phyloP scores from a whole-genome alignment of 2,113 vertebrate genomes.

The Aptenodytes forsteri region DNA sequence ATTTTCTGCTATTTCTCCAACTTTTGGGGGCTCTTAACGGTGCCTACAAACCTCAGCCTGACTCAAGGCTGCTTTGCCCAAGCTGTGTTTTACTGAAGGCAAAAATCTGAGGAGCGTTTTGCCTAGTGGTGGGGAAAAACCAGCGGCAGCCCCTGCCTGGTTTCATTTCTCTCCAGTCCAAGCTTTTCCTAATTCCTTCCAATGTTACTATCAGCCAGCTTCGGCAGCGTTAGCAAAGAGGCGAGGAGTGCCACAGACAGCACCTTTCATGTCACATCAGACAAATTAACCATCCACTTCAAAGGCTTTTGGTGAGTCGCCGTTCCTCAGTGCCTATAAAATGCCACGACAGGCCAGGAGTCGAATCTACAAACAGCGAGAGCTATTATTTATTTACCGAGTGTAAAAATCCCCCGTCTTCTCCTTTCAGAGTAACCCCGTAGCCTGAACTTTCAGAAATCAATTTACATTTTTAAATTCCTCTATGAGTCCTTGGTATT shows the following conservation, averaged over 20 bases:
- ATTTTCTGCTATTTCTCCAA: background rate
- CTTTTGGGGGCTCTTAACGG: background rate
- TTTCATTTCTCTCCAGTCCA: background rate
- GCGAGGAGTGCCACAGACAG: background rate
- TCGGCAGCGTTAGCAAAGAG: background rate
- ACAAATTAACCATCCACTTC: constrained; percentile 37
- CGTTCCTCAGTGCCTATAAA: background rate
- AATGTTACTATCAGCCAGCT: background rate
- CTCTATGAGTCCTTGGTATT: constrained; percentile 32
- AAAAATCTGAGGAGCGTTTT: background rate
- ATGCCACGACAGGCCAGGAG: background rate
- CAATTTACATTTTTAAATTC: constrained; percentile 49
- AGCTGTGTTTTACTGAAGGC: background rate
- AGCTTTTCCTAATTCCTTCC: constrained; percentile 3
- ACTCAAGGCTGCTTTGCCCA: background rate
- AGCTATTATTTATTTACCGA: constrained; percentile 35
- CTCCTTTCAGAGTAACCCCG: background rate
- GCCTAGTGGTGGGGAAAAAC: background rate
- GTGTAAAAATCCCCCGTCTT: background rate
- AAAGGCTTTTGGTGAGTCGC: background rate
- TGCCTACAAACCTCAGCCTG: background rate
- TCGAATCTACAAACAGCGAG: background rate
- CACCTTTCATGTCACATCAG: constrained; percentile 41
- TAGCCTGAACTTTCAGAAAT: constrained; percentile 47
- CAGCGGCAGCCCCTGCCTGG: background rate